A percentile compares a stretch with the other conserved stretches of the same genome.
Evolutionary conservation across 30 jellyfish, hydroid and myxozoan species (phyloP).

Genomic region (Cassiopea andromeda): DNA sequence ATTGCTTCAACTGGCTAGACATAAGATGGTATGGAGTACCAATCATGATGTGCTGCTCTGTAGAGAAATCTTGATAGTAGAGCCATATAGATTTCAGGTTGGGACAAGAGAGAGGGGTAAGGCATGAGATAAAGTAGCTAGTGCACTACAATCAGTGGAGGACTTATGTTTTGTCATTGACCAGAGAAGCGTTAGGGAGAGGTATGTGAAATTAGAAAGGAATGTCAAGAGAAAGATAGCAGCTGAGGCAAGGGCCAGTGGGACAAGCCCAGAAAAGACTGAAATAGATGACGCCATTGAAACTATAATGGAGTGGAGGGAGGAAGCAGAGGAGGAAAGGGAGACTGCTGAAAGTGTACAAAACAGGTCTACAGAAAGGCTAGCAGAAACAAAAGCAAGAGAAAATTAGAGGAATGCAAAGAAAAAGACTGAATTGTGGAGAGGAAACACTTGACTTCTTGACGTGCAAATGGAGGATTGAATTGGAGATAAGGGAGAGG

Average conservation of each 20-base stretch:
- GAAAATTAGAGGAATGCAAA: conserved; percentile 24
- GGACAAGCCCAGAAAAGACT: not conserved
- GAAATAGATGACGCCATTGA: conserved; percentile 24
- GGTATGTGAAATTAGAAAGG: conserved; percentile 4
- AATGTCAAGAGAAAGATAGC: conserved; percentile 13
- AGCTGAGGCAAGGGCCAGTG: conserved; percentile 27
- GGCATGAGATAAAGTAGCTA: conserved; percentile 15
- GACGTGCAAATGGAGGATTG: too few relatives aligned
- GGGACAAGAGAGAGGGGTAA: conserved; percentile 49
- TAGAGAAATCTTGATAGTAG: conserved; percentile 12
- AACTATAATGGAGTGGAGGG: conserved; percentile 12
- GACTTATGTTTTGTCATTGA: not conserved
- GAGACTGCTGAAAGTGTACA: not conserved
- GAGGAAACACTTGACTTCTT: not conserved
- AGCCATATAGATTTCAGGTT: conserved; percentile 7
- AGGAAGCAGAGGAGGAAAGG: conserved; percentile 25
- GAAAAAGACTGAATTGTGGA: not conserved
- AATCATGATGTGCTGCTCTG: conserved; percentile 37
- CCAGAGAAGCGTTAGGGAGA: conserved; percentile 44
- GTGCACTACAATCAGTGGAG: not conserved
- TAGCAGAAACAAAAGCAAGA: conserved; percentile 28
- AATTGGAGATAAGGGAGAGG: too few relatives aligned
- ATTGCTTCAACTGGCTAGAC: conserved; percentile 42
- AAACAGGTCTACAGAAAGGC: not conserved
- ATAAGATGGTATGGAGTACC: conserved; percentile 30